Percentiles rank a stretch among this genome's conserved stretches.
Conservation (phyloP, 2,888 invertebrate species). For the Brachypterus glaber region DNA sequence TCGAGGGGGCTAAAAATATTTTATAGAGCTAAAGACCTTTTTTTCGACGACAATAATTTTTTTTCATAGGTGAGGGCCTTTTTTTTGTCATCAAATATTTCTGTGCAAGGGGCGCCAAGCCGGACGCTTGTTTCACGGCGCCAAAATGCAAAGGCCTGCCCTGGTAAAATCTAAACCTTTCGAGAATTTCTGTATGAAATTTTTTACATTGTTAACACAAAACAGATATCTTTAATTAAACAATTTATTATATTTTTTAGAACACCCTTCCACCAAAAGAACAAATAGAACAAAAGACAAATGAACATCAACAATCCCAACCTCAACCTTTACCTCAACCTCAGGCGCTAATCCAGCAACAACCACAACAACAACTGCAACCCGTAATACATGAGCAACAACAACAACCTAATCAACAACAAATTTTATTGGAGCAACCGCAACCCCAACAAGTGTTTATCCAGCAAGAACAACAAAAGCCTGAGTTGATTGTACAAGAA, state of each 20-base stretch:
- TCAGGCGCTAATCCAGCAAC: conserved; percentile 11
- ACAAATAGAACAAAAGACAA: conserved; percentile 15
- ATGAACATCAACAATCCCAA: conserved; percentile 15
- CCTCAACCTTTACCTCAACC: conserved; percentile 9
- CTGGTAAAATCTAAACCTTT: no score
- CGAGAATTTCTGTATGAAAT: no score
- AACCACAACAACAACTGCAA: not conserved
- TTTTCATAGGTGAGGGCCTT: no score
- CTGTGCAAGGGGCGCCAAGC: no score
- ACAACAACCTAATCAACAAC: conserved; percentile 5
- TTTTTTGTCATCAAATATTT: no score
- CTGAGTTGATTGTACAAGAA: conserved; percentile 10
- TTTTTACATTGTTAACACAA: not conserved
- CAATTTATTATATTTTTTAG: not conserved
- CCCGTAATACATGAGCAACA: conserved; percentile 3
- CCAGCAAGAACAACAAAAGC: conserved; percentile 8
- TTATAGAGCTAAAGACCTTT: no score
- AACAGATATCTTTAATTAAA: not conserved
- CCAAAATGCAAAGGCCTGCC: no score
- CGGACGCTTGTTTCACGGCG: no score
- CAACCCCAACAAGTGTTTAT: conserved; percentile 5
- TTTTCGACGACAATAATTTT: no score
- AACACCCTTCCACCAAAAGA: conserved; percentile 8
- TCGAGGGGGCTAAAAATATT: no score
- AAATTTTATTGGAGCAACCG: not conserved